These are phyloP conservation scores for Nothobranchius furzeri DNA, from an alignment of 2,113 vertebrate genomes.

Conservation along the genomic window DNA sequence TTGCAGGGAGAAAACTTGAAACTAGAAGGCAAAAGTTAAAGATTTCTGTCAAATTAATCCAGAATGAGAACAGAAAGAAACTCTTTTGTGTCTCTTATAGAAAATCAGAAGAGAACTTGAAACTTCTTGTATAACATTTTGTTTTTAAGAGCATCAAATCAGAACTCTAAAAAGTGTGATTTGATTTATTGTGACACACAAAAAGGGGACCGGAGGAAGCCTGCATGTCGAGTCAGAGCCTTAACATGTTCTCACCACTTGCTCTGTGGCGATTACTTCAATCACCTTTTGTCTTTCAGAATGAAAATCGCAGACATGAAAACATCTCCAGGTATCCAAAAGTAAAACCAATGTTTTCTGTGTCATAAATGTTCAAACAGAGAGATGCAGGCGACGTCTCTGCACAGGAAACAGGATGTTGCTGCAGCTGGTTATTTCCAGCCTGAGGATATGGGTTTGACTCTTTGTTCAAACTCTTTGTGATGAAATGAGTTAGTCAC, in stretches of 20 bases:
- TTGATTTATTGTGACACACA: no score
- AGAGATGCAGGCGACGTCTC: slow-evolving; percentile 16
- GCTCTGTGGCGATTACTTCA: slow-evolving; percentile 75
- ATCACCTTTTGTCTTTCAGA: slow-evolving; percentile 97
- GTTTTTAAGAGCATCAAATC: no score
- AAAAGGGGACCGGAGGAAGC: not conserved
- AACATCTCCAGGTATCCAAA: slow-evolving; percentile 88
- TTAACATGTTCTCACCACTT: slow-evolving; percentile 42
- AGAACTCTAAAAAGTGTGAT: no score
- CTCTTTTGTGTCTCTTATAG: no score
- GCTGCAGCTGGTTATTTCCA: slow-evolving; percentile 13
- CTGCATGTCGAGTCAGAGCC: not conserved
- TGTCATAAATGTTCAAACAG: slow-evolving; percentile 31
- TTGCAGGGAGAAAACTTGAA: not conserved
- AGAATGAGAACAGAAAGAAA: not conserved
- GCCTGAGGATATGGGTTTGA: not conserved
- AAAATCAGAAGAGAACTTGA: no score
- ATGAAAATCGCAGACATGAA: slow-evolving; percentile 95
- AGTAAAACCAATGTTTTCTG: slow-evolving; percentile 46
- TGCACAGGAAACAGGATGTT: slow-evolving; percentile 22
- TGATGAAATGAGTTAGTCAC: slow-evolving; percentile 6
- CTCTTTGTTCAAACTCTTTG: slow-evolving; percentile 19
- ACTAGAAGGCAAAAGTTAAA: not conserved
- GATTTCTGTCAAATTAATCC: not conserved
- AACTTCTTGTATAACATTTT: no score